These are phyloP conservation scores for Picus viridis DNA, from an alignment of 2,797 vertebrate genomes.

Conservation along the genomic window DNA sequence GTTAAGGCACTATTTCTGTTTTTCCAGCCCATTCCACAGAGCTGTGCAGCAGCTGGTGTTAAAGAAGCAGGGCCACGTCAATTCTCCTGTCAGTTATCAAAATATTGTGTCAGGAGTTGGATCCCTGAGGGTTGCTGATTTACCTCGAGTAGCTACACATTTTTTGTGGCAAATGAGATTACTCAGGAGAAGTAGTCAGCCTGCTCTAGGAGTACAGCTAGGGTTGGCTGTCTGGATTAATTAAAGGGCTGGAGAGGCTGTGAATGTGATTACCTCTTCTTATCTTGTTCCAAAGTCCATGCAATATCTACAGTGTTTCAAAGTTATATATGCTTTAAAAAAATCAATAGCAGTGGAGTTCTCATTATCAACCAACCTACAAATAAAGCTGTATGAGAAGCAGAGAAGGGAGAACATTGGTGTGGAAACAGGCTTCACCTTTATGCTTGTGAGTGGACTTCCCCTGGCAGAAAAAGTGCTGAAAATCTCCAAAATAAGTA, in stretches of 20 bases:
- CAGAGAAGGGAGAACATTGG: not conserved
- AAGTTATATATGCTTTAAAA: not conserved
- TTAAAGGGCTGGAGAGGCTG: not conserved
- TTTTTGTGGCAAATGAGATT: not conserved
- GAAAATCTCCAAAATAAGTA: not conserved
- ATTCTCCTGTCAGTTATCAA: not conserved
- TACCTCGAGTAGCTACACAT: not conserved
- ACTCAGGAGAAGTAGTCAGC: not conserved
- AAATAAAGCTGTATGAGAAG: conserved; percentile 26
- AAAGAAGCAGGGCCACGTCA: not conserved
- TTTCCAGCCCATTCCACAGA: not conserved
- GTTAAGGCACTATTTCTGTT: not conserved
- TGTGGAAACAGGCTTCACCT: not conserved
- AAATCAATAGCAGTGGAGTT: conserved; percentile 44
- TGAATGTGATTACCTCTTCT: conserved; percentile 26
- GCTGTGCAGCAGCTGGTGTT: not conserved
- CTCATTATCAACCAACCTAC: conserved; percentile 32
- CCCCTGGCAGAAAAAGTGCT: not conserved
- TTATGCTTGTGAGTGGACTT: not conserved
- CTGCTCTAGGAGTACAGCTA: not conserved
- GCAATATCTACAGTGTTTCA: conserved; percentile 28
- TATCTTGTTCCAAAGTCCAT: conserved; percentile 50
- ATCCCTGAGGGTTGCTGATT: not conserved
- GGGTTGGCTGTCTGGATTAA: not conserved
- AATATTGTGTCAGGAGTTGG: not conserved